Evolutionary conservation across 2,888 invertebrate species (phyloP), one percentile per base, ranked within the genome.

Genomic region (Patella pellucida): DNA sequence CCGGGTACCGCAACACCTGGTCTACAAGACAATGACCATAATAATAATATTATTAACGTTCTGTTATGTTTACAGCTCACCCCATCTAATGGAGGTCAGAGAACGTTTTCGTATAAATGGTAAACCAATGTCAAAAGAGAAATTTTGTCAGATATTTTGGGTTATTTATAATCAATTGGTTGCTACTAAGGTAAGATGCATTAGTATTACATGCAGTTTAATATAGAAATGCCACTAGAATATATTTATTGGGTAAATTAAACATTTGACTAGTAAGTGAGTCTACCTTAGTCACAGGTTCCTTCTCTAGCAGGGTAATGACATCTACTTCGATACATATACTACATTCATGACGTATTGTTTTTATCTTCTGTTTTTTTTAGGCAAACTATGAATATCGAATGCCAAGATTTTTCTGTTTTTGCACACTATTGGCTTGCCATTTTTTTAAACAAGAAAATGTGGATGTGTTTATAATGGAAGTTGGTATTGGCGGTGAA

Each of bases 401-500:
- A 84, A 96, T 97, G 95, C 98, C 98, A 0, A 93, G 95, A 69
- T 99, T 98, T 91, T 99, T 99, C 92, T 94, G 95, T 79, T 99
- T 99, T 90, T 92, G 99, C 19, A 99, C 98, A 0, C 93, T 98
- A 75, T 92, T 99, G 93, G 96, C 97, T n/a, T 95, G 96, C 87
- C 94, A 96, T 88, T 93, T 97, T 52, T 99, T 99, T 91, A 86
- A 96, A 0, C 85, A 92, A 79, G 95, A 96, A 90, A 93, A 94
- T 77, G 86, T 88, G n/a, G 97, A 99, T 90, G 98, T 97, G 2
- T 96, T 96, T 0, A 94, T 99, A 52, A 89, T 99, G 9, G 99
- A 99, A 92, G 98, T 98, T 68, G 99, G 99, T 62, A 97, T 99
- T 83, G 99, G 99, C 0, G 99, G 99, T 0, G 93, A 95, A 86